Conservation (phyloP, 2,113 vertebrate genomes). For the Tragelaphus buxtoni region DNA sequence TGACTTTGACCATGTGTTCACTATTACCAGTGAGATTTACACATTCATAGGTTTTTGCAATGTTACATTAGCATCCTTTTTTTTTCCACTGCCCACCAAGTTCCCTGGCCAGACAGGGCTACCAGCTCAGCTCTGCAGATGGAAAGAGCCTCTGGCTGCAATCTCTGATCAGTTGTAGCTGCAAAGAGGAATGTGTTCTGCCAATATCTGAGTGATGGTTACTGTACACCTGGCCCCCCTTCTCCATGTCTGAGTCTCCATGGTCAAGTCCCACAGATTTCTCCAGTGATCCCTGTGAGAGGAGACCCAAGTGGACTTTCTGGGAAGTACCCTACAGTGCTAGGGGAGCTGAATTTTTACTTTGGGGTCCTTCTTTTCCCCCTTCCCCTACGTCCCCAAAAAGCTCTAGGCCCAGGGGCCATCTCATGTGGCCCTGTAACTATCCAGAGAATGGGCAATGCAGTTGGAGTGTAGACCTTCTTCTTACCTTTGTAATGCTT, state of each 20-base stretch:
- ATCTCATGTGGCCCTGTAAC: not conserved
- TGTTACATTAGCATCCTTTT: not conserved
- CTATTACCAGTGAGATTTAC: not conserved
- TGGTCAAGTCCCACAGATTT: not conserved
- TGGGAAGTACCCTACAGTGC: not conserved
- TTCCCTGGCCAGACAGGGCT: not conserved
- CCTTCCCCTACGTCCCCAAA: rapidly evolving
- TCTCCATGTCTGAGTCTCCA: not conserved
- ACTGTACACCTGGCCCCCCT: not conserved
- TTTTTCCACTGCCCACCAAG: not conserved
- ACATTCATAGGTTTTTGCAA: not conserved
- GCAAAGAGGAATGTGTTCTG: not conserved
- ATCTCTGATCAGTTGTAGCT: not conserved
- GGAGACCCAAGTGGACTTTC: not conserved
- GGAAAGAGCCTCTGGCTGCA: not conserved
- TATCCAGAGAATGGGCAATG: not conserved
- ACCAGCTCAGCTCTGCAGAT: not conserved
- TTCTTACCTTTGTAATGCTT: not conserved
- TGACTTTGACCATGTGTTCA: not conserved
- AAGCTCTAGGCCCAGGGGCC: not conserved
- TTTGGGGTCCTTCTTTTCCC: not conserved
- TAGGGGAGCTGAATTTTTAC: not conserved
- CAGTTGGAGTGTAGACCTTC: not conserved
- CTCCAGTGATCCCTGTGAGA: not conserved
- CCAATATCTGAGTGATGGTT: not conserved